These are phyloP conservation scores for Mystacornis crossleyi DNA, from an alignment of 2,113 vertebrate species.

Conservation along the genomic window DNA sequence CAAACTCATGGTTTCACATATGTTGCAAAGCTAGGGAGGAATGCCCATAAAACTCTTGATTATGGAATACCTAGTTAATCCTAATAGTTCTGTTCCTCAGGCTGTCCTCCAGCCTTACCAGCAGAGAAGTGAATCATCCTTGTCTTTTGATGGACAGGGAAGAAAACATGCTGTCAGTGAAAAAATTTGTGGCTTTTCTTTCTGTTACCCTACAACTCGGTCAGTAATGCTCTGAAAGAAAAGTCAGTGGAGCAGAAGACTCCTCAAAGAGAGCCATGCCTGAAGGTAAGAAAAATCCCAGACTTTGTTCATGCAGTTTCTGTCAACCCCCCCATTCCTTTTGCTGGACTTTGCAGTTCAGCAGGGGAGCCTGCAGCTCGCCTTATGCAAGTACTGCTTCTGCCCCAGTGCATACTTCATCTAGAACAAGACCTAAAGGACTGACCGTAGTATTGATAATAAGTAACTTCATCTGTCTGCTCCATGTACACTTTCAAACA, in stretches of 20 bases:
- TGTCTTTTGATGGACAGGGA: background rate
- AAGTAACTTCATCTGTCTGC: background rate
- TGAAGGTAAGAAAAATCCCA: background rate
- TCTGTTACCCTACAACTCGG: background rate
- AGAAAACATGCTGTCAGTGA: background rate
- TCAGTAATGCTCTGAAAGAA: background rate
- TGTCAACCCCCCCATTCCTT: accelerated
- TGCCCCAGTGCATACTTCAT: background rate
- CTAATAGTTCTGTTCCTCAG: background rate
- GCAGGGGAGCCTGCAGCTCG: background rate
- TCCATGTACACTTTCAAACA: background rate
- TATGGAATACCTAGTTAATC: background rate
- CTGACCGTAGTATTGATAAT: background rate
- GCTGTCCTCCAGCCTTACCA: background rate
- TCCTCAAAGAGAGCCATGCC: background rate
- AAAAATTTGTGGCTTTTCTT: background rate
- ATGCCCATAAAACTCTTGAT: background rate
- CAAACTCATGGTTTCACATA: background rate
- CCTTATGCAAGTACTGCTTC: background rate
- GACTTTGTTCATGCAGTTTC: background rate
- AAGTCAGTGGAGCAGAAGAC: background rate
- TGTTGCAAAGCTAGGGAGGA: background rate
- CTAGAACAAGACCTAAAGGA: background rate
- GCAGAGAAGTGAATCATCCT: background rate
- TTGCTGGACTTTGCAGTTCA: background rate